phyloP scores from a whole-genome alignment of 2,113 vertebrate species.

The Abramis brama region DNA sequence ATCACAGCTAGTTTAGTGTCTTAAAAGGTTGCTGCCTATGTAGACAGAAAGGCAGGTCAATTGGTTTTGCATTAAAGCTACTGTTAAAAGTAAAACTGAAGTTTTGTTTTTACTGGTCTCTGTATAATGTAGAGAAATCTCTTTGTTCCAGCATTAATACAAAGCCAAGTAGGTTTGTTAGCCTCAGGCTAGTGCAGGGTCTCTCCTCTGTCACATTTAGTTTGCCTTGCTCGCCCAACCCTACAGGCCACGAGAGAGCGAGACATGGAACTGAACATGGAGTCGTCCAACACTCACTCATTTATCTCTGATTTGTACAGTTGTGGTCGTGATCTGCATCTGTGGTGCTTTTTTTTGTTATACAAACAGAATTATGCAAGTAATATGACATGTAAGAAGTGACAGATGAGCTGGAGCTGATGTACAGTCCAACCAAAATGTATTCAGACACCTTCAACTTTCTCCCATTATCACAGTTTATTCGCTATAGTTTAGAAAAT shows the following conservation, averaged over 20 bases:
- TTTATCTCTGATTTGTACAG: neutral
- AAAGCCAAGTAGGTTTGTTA: neutral
- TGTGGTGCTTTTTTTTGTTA: no score
- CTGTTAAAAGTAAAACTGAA: neutral
- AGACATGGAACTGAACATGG: neutral
- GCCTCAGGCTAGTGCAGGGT: neutral
- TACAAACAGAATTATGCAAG: no score
- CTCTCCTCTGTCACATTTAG: slow-evolving; percentile 30
- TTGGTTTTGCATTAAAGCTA: neutral
- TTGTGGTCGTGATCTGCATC: no score
- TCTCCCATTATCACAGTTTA: no score
- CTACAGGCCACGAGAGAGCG: neutral
- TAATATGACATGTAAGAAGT: no score
- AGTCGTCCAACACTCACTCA: neutral
- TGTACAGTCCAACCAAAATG: no score
- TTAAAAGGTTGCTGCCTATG: neutral
- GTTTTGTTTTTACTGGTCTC: neutral
- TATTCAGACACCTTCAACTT: no score
- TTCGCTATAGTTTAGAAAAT: no score
- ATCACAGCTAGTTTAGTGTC: neutral
- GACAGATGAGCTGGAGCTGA: no score
- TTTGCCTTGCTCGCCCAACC: slow-evolving; percentile 13
- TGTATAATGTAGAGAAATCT: neutral
- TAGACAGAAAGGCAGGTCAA: neutral
- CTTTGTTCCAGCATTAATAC: slow-evolving; percentile 18